phyloP scores from a whole-genome alignment of 2,113 vertebrate genomes.

The Cebidichthys violaceus region DNA sequence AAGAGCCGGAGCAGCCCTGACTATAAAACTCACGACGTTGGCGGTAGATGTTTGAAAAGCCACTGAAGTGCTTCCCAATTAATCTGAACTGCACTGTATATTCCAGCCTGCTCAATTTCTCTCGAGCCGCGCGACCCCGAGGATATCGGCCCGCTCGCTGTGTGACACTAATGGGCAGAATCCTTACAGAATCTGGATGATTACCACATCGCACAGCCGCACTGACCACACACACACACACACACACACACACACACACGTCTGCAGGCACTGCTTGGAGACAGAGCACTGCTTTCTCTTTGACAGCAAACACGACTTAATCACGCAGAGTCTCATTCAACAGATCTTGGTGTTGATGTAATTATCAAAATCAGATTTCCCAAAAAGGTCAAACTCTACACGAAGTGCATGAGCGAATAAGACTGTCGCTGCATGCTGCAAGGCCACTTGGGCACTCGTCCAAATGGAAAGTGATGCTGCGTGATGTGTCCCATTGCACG shows the following conservation, averaged over 20 bases:
- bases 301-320: slow-evolving; percentile 40
- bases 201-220: slow-evolving; percentile 48
- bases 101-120: slow-evolving; percentile 46
- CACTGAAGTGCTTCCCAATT: slow-evolving; percentile 72
- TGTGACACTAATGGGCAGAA: slow-evolving; percentile 73
- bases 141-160: slow-evolving; percentile 57
- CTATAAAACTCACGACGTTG: slow-evolving; percentile 63
- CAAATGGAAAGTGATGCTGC: slow-evolving; percentile 62
- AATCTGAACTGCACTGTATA: slow-evolving; percentile 59
- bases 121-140: slow-evolving; percentile 45
- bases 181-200: slow-evolving; percentile 60
- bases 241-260: slow-evolving; percentile 24
- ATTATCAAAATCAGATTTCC: slow-evolving; percentile 59
- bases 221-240: slow-evolving; percentile 16
- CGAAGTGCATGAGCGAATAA: slow-evolving; percentile 50
- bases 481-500: slow-evolving; percentile 42
- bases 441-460: slow-evolving; percentile 49
- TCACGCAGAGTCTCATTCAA: slow-evolving; percentile 37
- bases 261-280: slow-evolving; percentile 9
- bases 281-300: slow-evolving; percentile 11
- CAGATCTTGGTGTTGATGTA: slow-evolving; percentile 33
- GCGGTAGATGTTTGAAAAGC: slow-evolving; percentile 74
- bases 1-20: slow-evolving; percentile 50
- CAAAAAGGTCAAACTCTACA: slow-evolving; percentile 55
- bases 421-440: background rate